A percentile compares a stretch with the other conserved stretches of the same genome.
These are phyloP conservation scores for Blennius ocellaris DNA, from an alignment of 2,113 vertebrate species.

Conservation along the genomic window DNA sequence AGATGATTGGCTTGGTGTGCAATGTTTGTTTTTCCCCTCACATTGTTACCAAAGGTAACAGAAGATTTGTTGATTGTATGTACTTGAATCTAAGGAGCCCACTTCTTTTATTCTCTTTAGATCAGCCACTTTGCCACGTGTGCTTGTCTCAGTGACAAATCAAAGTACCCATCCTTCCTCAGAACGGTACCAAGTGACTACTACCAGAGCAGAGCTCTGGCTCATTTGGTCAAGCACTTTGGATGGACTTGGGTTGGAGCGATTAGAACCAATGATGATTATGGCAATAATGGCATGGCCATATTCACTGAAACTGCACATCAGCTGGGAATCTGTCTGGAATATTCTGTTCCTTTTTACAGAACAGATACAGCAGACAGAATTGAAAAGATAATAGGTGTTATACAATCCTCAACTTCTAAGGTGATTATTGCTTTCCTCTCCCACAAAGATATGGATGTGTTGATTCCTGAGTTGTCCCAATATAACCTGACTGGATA, in stretches of 20 bases:
- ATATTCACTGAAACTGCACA: constrained; percentile 67
- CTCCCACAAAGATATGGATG: constrained; percentile 66
- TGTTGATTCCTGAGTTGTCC: constrained; percentile 67
- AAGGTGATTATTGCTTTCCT: constrained; percentile 77
- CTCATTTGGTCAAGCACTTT: constrained; percentile 73
- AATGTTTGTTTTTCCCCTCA: too few relatives aligned
- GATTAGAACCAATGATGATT: constrained; percentile 76
- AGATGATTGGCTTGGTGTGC: too few relatives aligned
- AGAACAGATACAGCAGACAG: constrained; percentile 71
- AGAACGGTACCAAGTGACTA: constrained; percentile 78
- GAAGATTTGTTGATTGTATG: too few relatives aligned
- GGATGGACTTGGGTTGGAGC: constrained; percentile 80
- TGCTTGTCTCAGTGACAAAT: constrained; percentile 80
- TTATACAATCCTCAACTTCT: constrained; percentile 73
- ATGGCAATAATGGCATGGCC: constrained; percentile 77
- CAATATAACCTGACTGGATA: constrained; percentile 76
- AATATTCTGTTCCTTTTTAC: constrained; percentile 74
- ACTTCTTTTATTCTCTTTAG: constrained; percentile 33
- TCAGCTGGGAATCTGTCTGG: constrained; percentile 70
- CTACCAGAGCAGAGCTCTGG: constrained; percentile 76
- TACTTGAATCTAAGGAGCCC: too few relatives aligned
- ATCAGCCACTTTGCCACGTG: constrained; percentile 81
- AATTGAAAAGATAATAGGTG: constrained; percentile 66
- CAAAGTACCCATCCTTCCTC: constrained; percentile 74
- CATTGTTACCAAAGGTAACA: too few relatives aligned